phyloP scores from a whole-genome alignment of 2,888 invertebrate genomes.

The Amaurobius ferox region DNA sequence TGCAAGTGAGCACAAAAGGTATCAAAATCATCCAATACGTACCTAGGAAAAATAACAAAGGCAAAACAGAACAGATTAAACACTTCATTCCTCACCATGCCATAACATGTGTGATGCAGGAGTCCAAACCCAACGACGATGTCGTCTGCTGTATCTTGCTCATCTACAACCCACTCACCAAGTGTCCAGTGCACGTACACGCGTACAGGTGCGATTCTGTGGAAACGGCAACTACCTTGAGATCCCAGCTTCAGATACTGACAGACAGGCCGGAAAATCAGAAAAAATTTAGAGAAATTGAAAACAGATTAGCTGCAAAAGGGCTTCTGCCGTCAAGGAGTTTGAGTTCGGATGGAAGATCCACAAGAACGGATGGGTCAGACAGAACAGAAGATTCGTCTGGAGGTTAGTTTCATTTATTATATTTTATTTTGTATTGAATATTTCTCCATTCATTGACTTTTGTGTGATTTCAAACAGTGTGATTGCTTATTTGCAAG shows the following conservation, averaged over 20 bases:
- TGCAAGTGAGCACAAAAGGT: conserved; percentile 90
- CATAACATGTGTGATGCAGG: conserved; percentile 92
- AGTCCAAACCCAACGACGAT: conserved; percentile 84
- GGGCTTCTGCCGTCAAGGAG: conserved; percentile 76
- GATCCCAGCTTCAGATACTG: conserved; percentile 88
- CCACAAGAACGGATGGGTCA: conserved; percentile 74
- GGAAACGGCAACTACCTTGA: conserved; percentile 92
- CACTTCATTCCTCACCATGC: conserved; percentile 96
- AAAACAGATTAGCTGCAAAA: conserved; percentile 80
- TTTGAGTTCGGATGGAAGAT: conserved; percentile 73
- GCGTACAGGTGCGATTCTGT: conserved; percentile 93
- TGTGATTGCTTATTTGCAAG: too few relatives aligned
- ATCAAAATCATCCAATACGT: conserved; percentile 93
- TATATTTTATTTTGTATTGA: neutral
- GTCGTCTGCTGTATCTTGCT: conserved; percentile 95
- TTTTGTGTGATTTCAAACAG: too few relatives aligned
- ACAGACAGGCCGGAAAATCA: conserved; percentile 89
- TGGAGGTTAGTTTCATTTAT: conserved; percentile 38
- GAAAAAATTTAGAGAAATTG: conserved; percentile 89
- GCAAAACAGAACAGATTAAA: conserved; percentile 82
- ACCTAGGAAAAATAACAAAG: conserved; percentile 76
- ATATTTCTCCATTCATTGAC: neutral
- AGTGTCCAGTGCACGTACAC: conserved; percentile 96
- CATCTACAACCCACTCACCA: conserved; percentile 94
- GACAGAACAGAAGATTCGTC: conserved; percentile 73